Conservation (phyloP, 1,140 invertebrate genomes). For the Lanistes nyassanus region DNA sequence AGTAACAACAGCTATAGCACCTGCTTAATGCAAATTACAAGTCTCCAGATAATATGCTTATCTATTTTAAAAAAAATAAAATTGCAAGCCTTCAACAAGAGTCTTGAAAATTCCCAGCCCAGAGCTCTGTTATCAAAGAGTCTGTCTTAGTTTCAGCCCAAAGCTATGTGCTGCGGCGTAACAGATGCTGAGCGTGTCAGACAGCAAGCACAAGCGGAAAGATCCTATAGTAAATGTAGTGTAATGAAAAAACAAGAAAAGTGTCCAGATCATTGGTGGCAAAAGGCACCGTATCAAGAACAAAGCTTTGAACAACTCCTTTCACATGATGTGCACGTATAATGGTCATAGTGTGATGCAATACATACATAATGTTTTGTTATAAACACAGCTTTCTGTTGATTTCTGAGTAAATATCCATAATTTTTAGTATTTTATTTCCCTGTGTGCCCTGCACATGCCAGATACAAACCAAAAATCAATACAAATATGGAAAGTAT, state of each 20-base stretch:
- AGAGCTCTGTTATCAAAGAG: background rate
- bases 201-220: background rate
- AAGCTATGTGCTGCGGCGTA: background rate
- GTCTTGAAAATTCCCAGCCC: background rate
- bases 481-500: background rate
- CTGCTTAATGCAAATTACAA: background rate
- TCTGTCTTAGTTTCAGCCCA: background rate
- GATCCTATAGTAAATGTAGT: background rate
- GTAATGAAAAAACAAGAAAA: background rate
- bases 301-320: no score
- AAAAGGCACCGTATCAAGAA: no score
- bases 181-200: no score
- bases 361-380: no score
- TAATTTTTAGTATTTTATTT: no score
- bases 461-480: background rate
- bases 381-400: no score
- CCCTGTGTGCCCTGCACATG: no score
- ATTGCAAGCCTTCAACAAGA: background rate
- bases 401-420: no score
- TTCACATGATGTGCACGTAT: no score
- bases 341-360: no score
- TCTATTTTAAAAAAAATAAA: no score
- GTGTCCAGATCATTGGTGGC: conserved; percentile 4
- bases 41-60: background rate
- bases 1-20: background rate